phyloP scores from a whole-genome alignment of 2,888 invertebrate species.

The Andrena praecox region DNA sequence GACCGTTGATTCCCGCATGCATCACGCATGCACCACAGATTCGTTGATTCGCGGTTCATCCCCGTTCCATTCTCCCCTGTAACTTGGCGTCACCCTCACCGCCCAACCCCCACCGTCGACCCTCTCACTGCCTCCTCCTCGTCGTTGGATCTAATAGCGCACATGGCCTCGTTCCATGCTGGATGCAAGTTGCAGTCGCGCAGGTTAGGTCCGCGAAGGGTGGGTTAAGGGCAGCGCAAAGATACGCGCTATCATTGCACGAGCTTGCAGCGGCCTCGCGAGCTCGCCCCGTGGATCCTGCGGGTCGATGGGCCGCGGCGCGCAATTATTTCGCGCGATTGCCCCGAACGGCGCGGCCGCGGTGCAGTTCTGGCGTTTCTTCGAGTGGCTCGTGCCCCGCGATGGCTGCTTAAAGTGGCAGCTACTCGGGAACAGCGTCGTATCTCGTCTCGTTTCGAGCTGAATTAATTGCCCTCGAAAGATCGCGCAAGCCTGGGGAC shows the following conservation, averaged over 20 bases:
- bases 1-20: background rate
- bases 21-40: no score
- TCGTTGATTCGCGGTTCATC: background rate
- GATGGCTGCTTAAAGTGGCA: background rate
- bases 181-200: constrained; percentile 75
- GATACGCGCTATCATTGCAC: constrained; percentile 30
- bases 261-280: constrained; percentile 29
- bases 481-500: background rate
- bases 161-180: constrained; percentile 80
- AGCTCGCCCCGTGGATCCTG: background rate
- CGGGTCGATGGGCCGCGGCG: background rate
- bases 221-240: constrained; percentile 49
- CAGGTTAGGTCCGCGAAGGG: constrained; percentile 69
- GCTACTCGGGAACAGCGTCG: background rate
- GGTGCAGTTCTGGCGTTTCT: background rate
- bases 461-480: constrained; percentile 12
- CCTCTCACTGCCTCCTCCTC: constrained; percentile 2
- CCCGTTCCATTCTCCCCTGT: background rate
- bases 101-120: background rate
- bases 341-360: background rate
- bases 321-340: background rate
- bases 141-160: constrained; percentile 64
- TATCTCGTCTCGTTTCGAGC: background rate
- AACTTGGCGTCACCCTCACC: background rate
- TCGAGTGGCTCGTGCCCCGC: background rate